Base-by-base conservation (phyloP, 2,888 invertebrate genomes). In the Torymus texanus region DNA sequence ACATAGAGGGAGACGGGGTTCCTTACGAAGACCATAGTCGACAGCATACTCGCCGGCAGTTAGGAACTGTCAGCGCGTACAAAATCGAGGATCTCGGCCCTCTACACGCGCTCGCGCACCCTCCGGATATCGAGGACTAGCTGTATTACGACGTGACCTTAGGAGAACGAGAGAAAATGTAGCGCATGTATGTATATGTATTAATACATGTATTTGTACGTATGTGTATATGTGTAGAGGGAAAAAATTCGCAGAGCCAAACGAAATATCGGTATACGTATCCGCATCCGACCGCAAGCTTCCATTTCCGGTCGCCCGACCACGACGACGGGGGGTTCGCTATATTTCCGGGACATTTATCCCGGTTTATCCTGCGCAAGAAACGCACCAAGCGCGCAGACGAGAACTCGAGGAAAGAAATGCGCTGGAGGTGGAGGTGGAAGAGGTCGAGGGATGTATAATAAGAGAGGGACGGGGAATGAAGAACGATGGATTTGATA, bases 281-380 rank as follows among this genome's bases (percentile, higher is more conserved):
- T 91, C 91, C 91, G 86, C 90, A 91, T 92, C 91, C 91, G 91
- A 91, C 89, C 91, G 89, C 91, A 90, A 91, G 91, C 90, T 91
- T 91, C 91, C 88, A 92, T 92, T 91, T 92, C 92, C 92, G 91
- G 89, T 90, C 86, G 86, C 85, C 85, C 41, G 59, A 51, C 29
- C 62, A 56, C 58, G 67, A 16, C 41, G 13, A 70, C 14, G 55
- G 62, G 81, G 86, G 83, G 83, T 82, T 84, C 86, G 87, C 89
- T 91, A 90, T 91, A 92, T 91, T 91, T 92, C 92, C 92, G 91
- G 91, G 89, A 90, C 90, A 91, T 92, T 92, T 92, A 92, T 92
- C 91, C 91, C 90, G 89, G 90, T 91, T 92, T 91, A 92, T 91
- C 91, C 91, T 83, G 61, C 21, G 41, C 13, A 29, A 29, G 16